A percentile compares a stretch with the other conserved stretches of the same genome.
Evolutionary conservation across 2,113 vertebrate species (phyloP).

Genomic region (Regulus satrapa): DNA sequence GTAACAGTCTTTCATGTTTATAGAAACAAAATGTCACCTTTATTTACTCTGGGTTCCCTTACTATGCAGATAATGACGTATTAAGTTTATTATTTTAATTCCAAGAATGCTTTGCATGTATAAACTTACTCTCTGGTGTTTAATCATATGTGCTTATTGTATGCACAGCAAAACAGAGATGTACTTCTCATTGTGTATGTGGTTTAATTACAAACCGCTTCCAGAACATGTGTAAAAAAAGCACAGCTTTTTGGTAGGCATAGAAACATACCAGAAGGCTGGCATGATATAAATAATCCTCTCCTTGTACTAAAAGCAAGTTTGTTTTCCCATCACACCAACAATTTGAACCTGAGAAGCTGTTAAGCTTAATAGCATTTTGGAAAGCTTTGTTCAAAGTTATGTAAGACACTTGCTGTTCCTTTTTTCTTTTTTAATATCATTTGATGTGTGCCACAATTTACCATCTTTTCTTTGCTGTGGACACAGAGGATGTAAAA

Average conservation of each 20-base stretch:
- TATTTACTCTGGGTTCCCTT: not conserved
- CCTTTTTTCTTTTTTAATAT: not conserved
- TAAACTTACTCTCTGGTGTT: not conserved
- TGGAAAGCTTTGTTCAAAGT: not conserved
- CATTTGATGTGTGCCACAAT: not conserved
- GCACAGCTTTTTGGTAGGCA: not conserved
- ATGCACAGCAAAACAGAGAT: not conserved
- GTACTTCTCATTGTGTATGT: not conserved
- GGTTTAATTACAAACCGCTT: not conserved
- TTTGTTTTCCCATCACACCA: not conserved
- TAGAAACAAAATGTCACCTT: no score
- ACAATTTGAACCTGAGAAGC: not conserved
- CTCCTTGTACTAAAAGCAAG: not conserved
- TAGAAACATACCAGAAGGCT: not conserved
- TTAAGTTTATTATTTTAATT: not conserved
- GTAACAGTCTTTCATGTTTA: not conserved
- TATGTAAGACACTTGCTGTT: not conserved
- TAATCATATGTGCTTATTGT: not conserved
- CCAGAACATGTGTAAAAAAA: not conserved
- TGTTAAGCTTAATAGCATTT: not conserved
- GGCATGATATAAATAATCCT: not conserved
- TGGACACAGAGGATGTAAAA: not conserved
- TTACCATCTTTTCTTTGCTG: not conserved
- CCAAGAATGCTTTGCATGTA: accelerated
- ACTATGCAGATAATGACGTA: not conserved